Evolutionary conservation across 2,797 vertebrate genomes (phyloP).

Genomic region (Danio kyathit): DNA sequence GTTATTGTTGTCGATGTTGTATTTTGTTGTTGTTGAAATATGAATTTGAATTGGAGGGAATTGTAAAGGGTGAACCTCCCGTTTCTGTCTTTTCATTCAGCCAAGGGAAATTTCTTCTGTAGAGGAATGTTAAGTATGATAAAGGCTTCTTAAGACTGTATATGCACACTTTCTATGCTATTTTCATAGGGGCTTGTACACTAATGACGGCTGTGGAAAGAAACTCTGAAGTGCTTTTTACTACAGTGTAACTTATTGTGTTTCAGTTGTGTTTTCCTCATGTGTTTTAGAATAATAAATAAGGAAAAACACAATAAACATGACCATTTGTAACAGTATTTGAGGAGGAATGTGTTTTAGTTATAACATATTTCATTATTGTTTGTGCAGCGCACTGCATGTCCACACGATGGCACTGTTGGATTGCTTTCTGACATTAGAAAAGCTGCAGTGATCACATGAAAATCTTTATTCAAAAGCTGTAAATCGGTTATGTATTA

Average conservation of each 20-base stretch:
- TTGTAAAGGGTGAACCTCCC: slow-evolving; percentile 64
- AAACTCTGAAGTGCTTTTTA: slow-evolving; percentile 83
- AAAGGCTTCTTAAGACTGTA: slow-evolving; percentile 51
- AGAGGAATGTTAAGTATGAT: slow-evolving; percentile 64
- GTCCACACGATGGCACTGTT: slow-evolving; percentile 64
- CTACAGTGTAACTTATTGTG: slow-evolving; percentile 85
- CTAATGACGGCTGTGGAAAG: slow-evolving; percentile 75
- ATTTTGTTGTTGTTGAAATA: slow-evolving; percentile 54
- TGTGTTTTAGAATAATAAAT: slow-evolving; percentile 84
- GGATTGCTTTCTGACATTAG: not conserved
- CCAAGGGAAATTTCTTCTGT: slow-evolving; percentile 72
- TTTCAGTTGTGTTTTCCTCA: slow-evolving; percentile 80
- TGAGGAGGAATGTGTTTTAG: slow-evolving; percentile 9
- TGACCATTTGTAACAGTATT: slow-evolving; percentile 66
- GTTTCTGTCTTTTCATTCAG: slow-evolving; percentile 68
- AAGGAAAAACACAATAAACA: slow-evolving; percentile 77
- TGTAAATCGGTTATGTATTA: not conserved
- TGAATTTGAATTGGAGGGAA: slow-evolving; percentile 63
- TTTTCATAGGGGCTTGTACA: slow-evolving; percentile 84
- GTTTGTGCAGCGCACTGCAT: not conserved
- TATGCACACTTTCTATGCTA: slow-evolving; percentile 84
- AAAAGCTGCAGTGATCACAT: not conserved
- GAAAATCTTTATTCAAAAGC: not conserved
- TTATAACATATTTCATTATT: not conserved
- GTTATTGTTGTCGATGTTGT: slow-evolving; percentile 48